Evolutionary conservation across 2,113 vertebrate species (phyloP), one percentile per base, ranked within the genome.

Genomic region (Tamias sibiricus): DNA sequence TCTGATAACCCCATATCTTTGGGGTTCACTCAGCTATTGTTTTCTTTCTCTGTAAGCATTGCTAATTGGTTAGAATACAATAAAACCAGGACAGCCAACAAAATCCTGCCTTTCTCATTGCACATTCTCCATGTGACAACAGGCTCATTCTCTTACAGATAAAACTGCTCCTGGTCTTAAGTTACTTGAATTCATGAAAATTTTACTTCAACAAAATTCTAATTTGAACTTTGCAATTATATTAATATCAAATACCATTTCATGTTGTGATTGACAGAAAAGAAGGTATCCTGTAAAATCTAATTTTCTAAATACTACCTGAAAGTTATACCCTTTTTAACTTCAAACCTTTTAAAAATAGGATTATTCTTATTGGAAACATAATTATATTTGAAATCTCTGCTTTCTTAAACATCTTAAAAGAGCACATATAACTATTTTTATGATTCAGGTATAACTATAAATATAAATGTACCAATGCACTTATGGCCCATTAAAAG

Each of bases 381-480:
- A 40, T 92, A 81, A 96, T 85, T 90, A 91, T 79, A 94, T 84
- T 90, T 57, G 54, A 94, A 79, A 71, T 77, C 32, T 95, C 79
- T 93, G 71, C 64, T 72, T 89, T 91, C 52, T 95, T 90, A 92
- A 94, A 82, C 22, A 92, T 40, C 68, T 68, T 90, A 96, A 90
- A 62, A 82, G 12, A 64, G 8, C 26, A 71, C 91, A 79, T 91
- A 47, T 91, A 97, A 69, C 28, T 95, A 66, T 71, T 96, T 92
- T 97, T 96, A 96, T 90, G 44, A 90, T 32, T 92, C 71, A 90
- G 75, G 30, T 84, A 93, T 72, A 90, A 83, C 57, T 83, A 87
- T 77, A 91, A 95, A 86, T 92, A 90, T 66, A 80, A 88, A 74
- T 82, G 47, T 87, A 81, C 64, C 44, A 81, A 64, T 95, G 52